These are phyloP conservation scores for Neoscelio sp. DNA, from an alignment of 2,888 invertebrate genomes.

Conservation along the genomic window DNA sequence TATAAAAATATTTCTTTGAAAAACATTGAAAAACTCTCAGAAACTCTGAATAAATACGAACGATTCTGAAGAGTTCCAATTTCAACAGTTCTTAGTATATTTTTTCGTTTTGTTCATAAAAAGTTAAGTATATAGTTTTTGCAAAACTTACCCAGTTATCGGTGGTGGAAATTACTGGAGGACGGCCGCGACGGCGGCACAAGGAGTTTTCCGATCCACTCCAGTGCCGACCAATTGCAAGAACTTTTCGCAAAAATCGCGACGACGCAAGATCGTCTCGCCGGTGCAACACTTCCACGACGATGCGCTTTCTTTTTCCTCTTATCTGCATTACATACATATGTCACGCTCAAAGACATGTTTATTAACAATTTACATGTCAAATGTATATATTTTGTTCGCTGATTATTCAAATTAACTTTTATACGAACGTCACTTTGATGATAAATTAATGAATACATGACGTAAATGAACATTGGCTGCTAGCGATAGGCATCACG, in stretches of 20 bases:
- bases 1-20: no score
- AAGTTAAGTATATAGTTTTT: background rate
- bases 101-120: no score
- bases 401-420: background rate
- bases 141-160: constrained; percentile 60
- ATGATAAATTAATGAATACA: background rate
- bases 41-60: no score
- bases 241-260: constrained; percentile 31
- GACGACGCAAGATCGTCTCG: constrained; percentile 30
- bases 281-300: constrained; percentile 5
- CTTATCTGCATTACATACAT: constrained; percentile 26
- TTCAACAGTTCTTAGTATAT: no score
- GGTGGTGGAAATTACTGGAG: constrained; percentile 49
- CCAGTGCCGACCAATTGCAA: constrained; percentile 61
- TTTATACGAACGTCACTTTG: background rate
- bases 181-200: constrained; percentile 59
- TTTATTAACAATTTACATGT: constrained; percentile 16
- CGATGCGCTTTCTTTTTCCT: constrained; percentile 30
- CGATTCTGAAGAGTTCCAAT: no score
- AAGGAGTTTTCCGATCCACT: constrained; percentile 54
- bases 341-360: constrained; percentile 9
- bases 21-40: no score
- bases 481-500: background rate
- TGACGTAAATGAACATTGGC: constrained; percentile 31
- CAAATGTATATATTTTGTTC: constrained; percentile 6